Conservation (phyloP, 2,113 vertebrate genomes). For the Apodemus speciosus region DNA sequence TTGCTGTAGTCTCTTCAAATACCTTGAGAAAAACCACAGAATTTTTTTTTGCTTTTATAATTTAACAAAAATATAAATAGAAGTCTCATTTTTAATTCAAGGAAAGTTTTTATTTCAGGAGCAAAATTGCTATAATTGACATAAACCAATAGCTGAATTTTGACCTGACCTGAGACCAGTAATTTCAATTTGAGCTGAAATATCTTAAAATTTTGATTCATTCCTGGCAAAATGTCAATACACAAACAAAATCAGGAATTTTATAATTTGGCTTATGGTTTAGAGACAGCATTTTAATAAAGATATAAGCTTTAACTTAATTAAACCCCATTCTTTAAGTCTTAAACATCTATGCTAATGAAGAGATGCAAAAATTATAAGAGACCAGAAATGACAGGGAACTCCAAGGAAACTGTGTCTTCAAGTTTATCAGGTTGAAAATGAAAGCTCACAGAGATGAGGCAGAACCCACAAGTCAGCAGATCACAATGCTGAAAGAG, state of each 20-base stretch:
- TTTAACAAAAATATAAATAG: conserved; percentile 42
- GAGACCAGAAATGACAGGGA: not conserved
- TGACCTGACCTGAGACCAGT: conserved; percentile 49
- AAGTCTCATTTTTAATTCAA: conserved; percentile 28
- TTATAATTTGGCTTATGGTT: conserved; percentile 66
- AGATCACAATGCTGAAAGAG: not conserved
- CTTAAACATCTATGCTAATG: not conserved
- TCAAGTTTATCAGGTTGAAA: not conserved
- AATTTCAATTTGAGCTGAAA: conserved; percentile 45
- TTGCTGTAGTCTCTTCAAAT: conserved; percentile 50
- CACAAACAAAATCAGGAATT: conserved; percentile 55
- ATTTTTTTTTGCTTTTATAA: not conserved
- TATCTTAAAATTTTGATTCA: conserved; percentile 38
- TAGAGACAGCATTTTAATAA: conserved; percentile 56
- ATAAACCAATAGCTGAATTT: not conserved
- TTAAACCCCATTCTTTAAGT: not conserved
- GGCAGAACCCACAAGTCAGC: not conserved
- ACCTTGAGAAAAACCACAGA: not conserved
- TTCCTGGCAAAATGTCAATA: conserved; percentile 2
- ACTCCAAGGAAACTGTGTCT: not conserved
- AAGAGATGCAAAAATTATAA: not conserved
- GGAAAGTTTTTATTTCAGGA: conserved; percentile 58
- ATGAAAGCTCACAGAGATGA: not conserved
- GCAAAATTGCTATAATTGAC: not conserved
- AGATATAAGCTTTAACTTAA: conserved; percentile 28